Evolutionary conservation across 2,113 vertebrate genomes (phyloP).

Genomic region (Leptobrachium leishanense): DNA sequence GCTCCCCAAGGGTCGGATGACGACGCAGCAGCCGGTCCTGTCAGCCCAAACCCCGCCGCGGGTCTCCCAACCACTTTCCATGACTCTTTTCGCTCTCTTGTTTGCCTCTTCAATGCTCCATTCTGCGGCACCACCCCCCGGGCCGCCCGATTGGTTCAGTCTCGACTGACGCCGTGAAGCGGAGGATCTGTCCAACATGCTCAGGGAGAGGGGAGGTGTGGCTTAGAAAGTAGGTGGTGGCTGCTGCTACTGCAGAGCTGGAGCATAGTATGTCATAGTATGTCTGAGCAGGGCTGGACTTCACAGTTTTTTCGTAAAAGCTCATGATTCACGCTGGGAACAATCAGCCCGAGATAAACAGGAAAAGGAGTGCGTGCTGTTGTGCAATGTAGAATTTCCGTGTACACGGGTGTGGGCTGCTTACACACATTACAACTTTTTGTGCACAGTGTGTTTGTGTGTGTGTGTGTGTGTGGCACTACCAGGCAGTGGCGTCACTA

Average conservation of each 20-base stretch:
- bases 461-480: no score
- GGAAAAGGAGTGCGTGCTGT: conserved; percentile 17
- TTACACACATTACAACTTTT: no score
- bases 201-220: neutral
- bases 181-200: neutral
- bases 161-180: neutral
- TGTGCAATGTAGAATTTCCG: conserved; percentile 7
- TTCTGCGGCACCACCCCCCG: conserved; percentile 17
- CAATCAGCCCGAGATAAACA: neutral
- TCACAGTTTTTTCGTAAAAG: neutral
- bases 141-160: conserved; percentile 9
- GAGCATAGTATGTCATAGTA: neutral
- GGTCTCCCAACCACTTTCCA: conserved; percentile 40
- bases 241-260: conserved; percentile 13
- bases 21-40: neutral
- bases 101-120: conserved; percentile 13
- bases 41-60: conserved; percentile 30
- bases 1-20: neutral
- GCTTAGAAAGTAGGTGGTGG: conserved; percentile 2
- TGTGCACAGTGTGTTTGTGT: no score
- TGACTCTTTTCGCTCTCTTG: conserved; percentile 27
- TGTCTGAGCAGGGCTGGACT: no score
- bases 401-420: neutral
- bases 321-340: neutral
- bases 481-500: no score